Evolutionary conservation across 2,888 invertebrate species (phyloP), one percentile per base, ranked within the genome.

Genomic region (Ischnura elegans): DNA sequence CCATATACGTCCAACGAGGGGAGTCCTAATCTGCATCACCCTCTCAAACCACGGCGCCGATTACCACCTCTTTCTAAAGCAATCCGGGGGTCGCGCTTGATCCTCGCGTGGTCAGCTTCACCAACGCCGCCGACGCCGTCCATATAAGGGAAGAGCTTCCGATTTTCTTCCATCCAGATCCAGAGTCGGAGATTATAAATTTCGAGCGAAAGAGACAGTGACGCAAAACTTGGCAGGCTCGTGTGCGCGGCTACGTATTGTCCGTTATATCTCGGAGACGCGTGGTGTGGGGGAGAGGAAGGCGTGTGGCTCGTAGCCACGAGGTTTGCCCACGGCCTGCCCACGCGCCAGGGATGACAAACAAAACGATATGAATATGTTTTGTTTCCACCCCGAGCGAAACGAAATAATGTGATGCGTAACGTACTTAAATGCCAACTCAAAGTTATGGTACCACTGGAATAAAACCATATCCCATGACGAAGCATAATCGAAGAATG

Each of bases 1-100:
- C 90, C 90, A 66, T 90, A 90, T 90, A 61, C 90, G 90, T 90
- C 90, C 61, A 90, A 55, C 61, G 25, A 25, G 61, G 2, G 19
- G 51, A 51, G 51, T 47, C 29, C 55, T 55, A 46, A 61, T 61
- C 87, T 55, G 87, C 87, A 87, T 87, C 87, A 42, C 21, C n/a
- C 61, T 16, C 61, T n/a, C 61, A 55, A 36, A 25, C 42, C 43
- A 8, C 90, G 43, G 66, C 21, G 61, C 61, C 66, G 90, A 90
- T 90, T 90, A 90, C 90, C 66, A 45, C 90, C 61, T 90, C 90
- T 90, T 90, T 90, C 45, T 43, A n/a, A 90, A 90, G 43, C 90
- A n/a, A 90, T n/a, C 61, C 61, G 21, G 29, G 61, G n/a, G 43
- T 45, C 90, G 5, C 45, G n/a, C n/a, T 45, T 42, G 51, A 13